A percentile compares a stretch with the other conserved stretches of the same genome.
Conservation (phyloP, 2,113 vertebrate genomes). For the Catagonus wagneri region DNA sequence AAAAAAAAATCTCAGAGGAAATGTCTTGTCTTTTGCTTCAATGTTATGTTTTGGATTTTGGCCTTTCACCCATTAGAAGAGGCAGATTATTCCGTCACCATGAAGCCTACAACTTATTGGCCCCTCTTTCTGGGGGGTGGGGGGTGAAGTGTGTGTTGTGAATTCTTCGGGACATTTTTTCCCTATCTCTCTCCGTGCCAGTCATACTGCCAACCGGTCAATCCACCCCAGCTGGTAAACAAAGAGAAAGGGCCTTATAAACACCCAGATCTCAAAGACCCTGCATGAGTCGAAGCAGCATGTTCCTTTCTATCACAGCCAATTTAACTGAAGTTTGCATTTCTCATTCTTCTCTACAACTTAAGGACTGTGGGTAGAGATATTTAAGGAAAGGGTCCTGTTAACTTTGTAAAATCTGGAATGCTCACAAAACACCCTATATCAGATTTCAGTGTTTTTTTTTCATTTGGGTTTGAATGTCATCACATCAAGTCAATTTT, state of each 20-base stretch:
- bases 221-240: background rate
- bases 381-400: background rate
- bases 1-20: background rate
- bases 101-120: background rate
- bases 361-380: background rate
- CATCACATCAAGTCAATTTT: background rate
- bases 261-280: background rate
- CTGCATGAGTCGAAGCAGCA: background rate
- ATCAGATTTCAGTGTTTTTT: slow-evolving; percentile 11
- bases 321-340: background rate
- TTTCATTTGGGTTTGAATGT: background rate
- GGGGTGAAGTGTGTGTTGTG: background rate
- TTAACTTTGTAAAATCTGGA: background rate
- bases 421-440: background rate
- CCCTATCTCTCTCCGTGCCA: background rate
- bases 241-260: background rate
- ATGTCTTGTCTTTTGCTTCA: background rate
- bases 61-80: background rate
- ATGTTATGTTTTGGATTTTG: background rate
- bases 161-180: background rate
- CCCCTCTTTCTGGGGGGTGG: background rate
- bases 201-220: background rate
- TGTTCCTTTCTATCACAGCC: background rate
- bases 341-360: background rate
- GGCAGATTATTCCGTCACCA: background rate